These are phyloP conservation scores for Ephialtes manifestator DNA, from an alignment of 2,888 invertebrate species.

Conservation along the genomic window DNA sequence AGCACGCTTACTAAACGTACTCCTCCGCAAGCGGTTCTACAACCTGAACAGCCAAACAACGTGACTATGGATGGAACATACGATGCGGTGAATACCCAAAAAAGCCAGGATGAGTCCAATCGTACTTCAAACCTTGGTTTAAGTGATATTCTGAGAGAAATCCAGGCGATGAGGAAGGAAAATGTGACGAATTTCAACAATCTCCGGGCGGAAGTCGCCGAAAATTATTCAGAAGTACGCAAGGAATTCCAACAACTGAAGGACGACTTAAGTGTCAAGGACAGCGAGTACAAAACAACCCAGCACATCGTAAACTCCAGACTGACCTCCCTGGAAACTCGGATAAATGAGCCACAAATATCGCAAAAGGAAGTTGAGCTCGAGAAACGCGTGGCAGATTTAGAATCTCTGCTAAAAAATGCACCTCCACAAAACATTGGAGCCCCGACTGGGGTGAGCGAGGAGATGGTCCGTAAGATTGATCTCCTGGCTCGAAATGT, in stretches of 20 bases:
- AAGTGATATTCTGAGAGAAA: not conserved
- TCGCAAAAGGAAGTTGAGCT: not conserved
- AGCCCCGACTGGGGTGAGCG: not conserved
- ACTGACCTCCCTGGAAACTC: not conserved
- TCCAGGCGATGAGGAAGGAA: not conserved
- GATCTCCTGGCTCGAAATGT: not conserved
- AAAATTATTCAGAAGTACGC: not conserved
- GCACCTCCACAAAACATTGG: not conserved
- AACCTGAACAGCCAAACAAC: not conserved
- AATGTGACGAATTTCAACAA: not conserved
- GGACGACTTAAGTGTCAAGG: not conserved
- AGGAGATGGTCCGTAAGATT: not conserved
- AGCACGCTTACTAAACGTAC: conserved; percentile 1
- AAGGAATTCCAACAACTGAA: too few species aligned
- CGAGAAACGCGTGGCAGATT: not conserved
- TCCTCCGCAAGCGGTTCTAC: not conserved
- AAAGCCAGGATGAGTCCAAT: not conserved
- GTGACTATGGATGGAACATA: not conserved
- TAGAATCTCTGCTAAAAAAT: not conserved
- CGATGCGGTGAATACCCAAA: too few species aligned
- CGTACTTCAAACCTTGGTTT: not conserved
- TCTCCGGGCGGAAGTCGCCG: not conserved
- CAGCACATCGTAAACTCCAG: not conserved
- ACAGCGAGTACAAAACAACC: not conserved
- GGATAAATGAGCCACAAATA: not conserved